Evolutionary conservation across 2,113 vertebrate genomes (phyloP), one percentile per base, ranked within the genome.

Genomic region (Tinamus guttatus): DNA sequence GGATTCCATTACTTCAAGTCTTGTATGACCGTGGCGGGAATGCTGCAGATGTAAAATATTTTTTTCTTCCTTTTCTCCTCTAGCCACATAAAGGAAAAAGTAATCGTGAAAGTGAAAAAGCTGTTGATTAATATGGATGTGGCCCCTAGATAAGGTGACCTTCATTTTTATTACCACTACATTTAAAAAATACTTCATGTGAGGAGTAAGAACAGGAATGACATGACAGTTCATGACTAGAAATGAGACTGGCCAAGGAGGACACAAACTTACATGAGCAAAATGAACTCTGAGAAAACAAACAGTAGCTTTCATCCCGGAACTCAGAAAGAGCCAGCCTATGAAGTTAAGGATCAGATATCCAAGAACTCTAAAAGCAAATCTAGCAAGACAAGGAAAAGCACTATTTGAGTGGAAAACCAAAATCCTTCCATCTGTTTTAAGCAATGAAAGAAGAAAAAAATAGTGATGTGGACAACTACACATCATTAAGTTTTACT

Each of bases 131-230:
- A 90, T 87, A 38, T 59, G 13, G 25, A 56, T 30, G 4, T 54
- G 58, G 76, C 8, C 8, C 13, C 18, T 38, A 64, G 21, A 74
- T 80, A 85, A 76, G 16, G 16, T 76, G 34, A n/a, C 3, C 17
- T 69, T 82, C 30, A 13, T 76, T 84, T 89, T 91, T 71, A n/a
- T 93, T 52, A 54, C 32, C 47, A 67, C 14, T 20, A 54, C 16
- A 62, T 10, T 81, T 85, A 75, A 81, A 2, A 71, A 76, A 30
- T 81, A 65, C 7, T 40, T 71, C 34, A 71, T 90, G 34, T 7
- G 64, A 62, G 22, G 1, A 4, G 13, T 63, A 79, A 70, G 73
- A 82, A 34, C 8, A 59, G 11, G 51, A 41, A 0, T 47, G 14
- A 60, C n/a, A 58, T 2, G 1, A 73, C 32, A 52, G 18, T 24